These are phyloP conservation scores for Bellardia pandia DNA, from an alignment of 2,888 invertebrate genomes.

Conservation along the genomic window DNA sequence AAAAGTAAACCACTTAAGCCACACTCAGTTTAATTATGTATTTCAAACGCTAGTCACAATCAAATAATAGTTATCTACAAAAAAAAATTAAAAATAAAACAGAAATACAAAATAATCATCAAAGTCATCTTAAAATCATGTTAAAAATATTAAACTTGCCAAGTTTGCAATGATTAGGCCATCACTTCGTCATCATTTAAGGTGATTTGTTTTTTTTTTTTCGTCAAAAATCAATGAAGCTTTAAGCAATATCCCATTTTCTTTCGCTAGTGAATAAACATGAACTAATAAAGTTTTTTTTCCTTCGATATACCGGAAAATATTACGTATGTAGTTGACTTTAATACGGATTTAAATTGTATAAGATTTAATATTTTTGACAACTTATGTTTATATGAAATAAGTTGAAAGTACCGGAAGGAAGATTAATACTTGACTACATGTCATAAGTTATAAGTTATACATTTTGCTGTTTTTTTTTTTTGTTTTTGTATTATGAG, in stretches of 20 bases:
- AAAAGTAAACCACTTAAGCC: background rate
- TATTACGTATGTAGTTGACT: background rate
- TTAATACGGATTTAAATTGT: conserved; percentile 17
- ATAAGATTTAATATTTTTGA: conserved; percentile 17
- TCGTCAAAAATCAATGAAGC: conserved; percentile 21
- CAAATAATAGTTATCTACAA: background rate
- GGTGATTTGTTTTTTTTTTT: background rate
- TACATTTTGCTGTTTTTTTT: conserved; percentile 1
- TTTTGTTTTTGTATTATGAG: background rate
- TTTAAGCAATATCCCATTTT: conserved; percentile 7
- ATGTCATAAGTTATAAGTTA: conserved; percentile 6
- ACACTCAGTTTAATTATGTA: background rate
- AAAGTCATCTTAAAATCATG: conserved; percentile 39
- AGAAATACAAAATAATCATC: conserved; percentile 10
- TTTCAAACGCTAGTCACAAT: conserved; percentile 16
- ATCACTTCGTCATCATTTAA: background rate
- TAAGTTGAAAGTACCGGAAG: conserved; percentile 36
- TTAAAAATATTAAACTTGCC: conserved; percentile 1
- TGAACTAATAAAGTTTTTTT: background rate
- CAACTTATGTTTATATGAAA: background rate
- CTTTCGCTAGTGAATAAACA: background rate
- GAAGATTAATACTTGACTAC: conserved; percentile 7
- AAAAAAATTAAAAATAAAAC: background rate
- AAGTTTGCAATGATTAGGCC: background rate
- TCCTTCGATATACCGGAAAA: conserved; percentile 21